Conservation (phyloP, 2,113 vertebrate genomes). For the Laterallus jamaicensis region DNA sequence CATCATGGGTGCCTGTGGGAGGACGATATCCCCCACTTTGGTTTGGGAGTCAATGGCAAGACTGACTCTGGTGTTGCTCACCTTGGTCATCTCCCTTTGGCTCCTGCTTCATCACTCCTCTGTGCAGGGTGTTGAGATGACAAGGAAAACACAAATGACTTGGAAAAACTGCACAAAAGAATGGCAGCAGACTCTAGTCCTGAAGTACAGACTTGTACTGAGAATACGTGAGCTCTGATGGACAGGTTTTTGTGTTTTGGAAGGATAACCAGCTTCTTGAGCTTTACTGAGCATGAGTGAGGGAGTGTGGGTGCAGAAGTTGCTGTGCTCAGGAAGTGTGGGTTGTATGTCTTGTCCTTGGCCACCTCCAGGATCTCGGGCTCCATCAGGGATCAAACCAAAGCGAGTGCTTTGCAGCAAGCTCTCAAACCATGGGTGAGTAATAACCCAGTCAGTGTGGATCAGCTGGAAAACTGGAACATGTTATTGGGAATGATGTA, state of each 20-base stretch:
- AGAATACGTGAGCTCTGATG: background rate
- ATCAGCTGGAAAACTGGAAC: background rate
- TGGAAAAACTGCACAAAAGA: background rate
- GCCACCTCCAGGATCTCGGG: background rate
- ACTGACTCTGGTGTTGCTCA: background rate
- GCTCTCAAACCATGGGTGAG: background rate
- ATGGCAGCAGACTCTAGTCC: background rate
- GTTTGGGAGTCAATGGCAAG: background rate
- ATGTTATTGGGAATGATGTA: background rate
- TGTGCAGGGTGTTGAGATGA: background rate
- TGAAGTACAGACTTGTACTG: background rate
- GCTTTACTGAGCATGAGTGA: accelerated
- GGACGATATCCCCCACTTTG: background rate
- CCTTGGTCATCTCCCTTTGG: background rate
- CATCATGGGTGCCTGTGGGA: background rate
- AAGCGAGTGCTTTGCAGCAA: background rate
- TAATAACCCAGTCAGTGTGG: background rate
- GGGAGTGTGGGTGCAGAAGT: background rate
- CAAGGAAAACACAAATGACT: too few relatives aligned
- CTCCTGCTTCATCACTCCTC: background rate
- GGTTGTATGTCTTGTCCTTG: background rate
- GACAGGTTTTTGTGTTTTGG: background rate
- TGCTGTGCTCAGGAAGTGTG: accelerated
- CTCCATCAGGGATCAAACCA: background rate
- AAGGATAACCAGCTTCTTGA: background rate